phyloP scores from a whole-genome alignment of 2,797 vertebrate genomes.

The Enteromius anoplus region DNA sequence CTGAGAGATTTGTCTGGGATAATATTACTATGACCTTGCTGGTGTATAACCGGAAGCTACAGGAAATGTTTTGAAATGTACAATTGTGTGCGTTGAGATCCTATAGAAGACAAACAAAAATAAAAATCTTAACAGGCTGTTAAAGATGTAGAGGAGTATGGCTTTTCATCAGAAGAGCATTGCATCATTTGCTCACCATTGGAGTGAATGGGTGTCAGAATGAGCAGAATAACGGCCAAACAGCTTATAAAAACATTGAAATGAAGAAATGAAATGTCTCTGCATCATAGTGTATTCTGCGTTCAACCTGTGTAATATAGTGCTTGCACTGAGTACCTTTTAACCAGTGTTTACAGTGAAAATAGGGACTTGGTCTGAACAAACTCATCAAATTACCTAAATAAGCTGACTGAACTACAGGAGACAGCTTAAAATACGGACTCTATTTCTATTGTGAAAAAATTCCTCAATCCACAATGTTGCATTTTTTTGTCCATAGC shows the following conservation, averaged over 20 bases:
- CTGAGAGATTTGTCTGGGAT: background rate
- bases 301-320: conserved; percentile 20
- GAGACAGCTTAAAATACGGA: conserved; percentile 21
- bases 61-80: background rate
- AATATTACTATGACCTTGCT: background rate
- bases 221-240: no score
- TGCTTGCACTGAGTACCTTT: conserved; percentile 54
- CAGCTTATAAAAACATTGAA: no score
- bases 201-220: background rate
- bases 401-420: conserved; percentile 48
- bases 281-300: background rate
- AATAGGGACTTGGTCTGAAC: conserved; percentile 56
- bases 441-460: background rate
- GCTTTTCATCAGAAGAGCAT: background rate
- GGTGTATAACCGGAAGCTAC: background rate
- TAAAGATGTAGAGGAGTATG: background rate
- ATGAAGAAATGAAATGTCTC: background rate
- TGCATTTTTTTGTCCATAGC: background rate
- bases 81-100: background rate
- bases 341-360: conserved; percentile 57
- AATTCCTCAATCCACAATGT: background rate
- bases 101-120: background rate
- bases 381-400: conserved; percentile 56
- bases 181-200: background rate
- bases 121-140: background rate